phyloP scores from a whole-genome alignment of 2,113 vertebrate species.

The Nipponia nippon region DNA sequence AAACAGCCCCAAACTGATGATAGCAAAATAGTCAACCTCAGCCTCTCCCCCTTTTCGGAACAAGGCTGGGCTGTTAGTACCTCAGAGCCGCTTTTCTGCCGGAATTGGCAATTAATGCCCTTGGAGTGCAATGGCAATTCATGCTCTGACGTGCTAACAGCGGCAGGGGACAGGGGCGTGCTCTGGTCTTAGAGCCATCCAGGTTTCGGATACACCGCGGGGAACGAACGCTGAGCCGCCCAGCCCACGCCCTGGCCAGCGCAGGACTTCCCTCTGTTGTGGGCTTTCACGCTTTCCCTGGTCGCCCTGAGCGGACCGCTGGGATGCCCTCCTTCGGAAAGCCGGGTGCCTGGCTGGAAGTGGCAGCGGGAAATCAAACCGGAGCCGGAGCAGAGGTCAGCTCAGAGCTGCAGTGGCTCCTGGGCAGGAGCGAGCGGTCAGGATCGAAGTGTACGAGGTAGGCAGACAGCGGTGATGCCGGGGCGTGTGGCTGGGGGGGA shows the following conservation, averaged over 20 bases:
- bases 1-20: background rate
- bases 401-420: too few species aligned
- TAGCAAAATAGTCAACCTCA: background rate
- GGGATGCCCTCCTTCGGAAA: background rate
- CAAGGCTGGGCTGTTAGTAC: background rate
- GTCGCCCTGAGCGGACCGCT: too few species aligned
- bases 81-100: background rate
- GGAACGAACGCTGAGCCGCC: background rate
- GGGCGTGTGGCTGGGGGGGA: background rate
- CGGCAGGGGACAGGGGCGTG: background rate
- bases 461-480: fast-evolving
- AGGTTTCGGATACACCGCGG: background rate
- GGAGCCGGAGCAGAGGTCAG: fast-evolving
- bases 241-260: fast-evolving
- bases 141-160: background rate
- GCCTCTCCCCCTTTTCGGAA: background rate
- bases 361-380: background rate
- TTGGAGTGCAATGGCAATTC: background rate
- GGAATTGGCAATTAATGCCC: too few species aligned
- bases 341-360: too few species aligned
- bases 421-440: background rate
- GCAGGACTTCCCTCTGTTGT: background rate
- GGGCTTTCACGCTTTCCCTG: background rate
- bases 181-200: background rate
- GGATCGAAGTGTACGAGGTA: fast-evolving